phyloP scores from a whole-genome alignment of 2,797 vertebrate species.

The Lagocephalus sceleratus region DNA sequence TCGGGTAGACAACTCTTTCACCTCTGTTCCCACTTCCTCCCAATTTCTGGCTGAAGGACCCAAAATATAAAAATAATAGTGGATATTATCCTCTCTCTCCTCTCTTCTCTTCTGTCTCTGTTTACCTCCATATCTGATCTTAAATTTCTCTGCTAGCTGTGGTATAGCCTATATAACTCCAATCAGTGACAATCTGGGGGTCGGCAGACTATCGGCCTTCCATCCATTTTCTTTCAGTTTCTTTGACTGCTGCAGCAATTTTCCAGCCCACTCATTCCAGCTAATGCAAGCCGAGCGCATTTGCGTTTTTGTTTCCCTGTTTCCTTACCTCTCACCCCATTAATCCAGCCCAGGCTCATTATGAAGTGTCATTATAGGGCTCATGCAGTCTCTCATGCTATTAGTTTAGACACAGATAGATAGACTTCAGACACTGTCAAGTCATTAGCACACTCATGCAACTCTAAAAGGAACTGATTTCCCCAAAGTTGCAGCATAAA shows the following conservation, averaged over 20 bases:
- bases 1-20: too few relatives aligned
- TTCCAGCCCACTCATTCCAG: conserved; percentile 44
- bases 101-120: too few relatives aligned
- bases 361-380: conserved; percentile 36
- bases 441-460: neutral
- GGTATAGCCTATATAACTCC: too few relatives aligned
- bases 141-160: conserved; percentile 3
- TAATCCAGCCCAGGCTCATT: conserved; percentile 36
- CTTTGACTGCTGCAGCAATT: conserved; percentile 18
- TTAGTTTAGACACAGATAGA: conserved; percentile 26
- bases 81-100: too few relatives aligned
- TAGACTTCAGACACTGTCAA: neutral
- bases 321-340: conserved; percentile 11
- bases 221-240: conserved; percentile 7
- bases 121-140: conserved; percentile 11
- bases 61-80: too few relatives aligned
- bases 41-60: too few relatives aligned
- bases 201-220: conserved; percentile 7
- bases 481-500: neutral
- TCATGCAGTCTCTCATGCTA: conserved; percentile 42
- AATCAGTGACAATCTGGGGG: too few relatives aligned
- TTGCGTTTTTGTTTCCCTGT: conserved; percentile 2
- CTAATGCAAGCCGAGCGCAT: conserved; percentile 43
- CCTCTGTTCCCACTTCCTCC: too few relatives aligned
- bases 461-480: neutral